Evolutionary conservation across 64 coral and sea anemone genomes (phyloP).

Genomic region (Montipora foliosa): DNA sequence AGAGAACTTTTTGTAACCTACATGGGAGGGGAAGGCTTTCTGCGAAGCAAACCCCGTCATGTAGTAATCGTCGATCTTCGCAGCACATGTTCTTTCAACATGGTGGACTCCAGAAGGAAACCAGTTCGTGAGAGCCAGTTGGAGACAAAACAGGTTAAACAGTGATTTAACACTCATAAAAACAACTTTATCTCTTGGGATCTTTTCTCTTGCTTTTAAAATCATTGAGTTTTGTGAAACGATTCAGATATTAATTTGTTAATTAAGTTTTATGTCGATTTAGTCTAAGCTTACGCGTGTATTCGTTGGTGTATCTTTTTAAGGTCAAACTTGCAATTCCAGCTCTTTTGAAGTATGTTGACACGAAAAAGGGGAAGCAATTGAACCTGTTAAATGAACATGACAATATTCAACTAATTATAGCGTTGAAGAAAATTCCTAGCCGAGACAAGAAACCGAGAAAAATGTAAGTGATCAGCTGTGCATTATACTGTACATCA

Average conservation of each 20-base stretch:
- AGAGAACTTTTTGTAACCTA: too few relatives aligned
- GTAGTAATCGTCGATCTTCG: not conserved
- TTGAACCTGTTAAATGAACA: slow-evolving; percentile 73
- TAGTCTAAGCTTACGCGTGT: too few relatives aligned
- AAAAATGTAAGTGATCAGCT: slow-evolving; percentile 76
- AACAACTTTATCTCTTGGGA: not conserved
- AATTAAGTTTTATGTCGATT: too few relatives aligned
- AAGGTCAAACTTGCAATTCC: slow-evolving; percentile 82
- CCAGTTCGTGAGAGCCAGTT: slow-evolving; percentile 78
- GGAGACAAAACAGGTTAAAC: slow-evolving; percentile 80
- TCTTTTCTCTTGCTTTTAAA: not conserved
- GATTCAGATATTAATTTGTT: too few relatives aligned
- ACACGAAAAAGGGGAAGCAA: slow-evolving; percentile 60
- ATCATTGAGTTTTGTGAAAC: too few relatives aligned
- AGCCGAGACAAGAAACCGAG: slow-evolving; percentile 86
- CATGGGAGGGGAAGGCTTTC: too few relatives aligned
- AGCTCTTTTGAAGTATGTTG: slow-evolving; percentile 76
- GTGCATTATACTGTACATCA: too few relatives aligned
- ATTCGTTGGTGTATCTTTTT: not conserved
- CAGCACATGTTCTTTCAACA: slow-evolving; percentile 62
- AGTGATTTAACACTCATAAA: not conserved
- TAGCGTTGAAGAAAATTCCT: slow-evolving; percentile 94
- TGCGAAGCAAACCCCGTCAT: not conserved
- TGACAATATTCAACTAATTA: slow-evolving; percentile 72
- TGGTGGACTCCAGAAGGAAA: slow-evolving; percentile 68